Percentiles rank a stretch among this genome's conserved stretches.
Evolutionary conservation across 2,888 invertebrate genomes (phyloP).

Genomic region (Coelinius sp.): DNA sequence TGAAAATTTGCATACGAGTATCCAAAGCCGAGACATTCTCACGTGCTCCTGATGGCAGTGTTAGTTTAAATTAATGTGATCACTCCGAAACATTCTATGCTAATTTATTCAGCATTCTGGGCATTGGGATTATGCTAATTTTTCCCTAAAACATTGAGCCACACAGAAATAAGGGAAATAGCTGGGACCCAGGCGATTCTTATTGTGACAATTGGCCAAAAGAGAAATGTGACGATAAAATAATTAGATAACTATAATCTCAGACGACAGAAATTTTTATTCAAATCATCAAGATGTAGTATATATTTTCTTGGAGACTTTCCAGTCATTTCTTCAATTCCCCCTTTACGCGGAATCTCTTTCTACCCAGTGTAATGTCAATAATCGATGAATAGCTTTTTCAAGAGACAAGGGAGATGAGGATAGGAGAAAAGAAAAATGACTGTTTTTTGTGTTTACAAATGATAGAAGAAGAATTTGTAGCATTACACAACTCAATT

Average conservation of each 20-base stretch:
- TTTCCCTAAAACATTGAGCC: neutral
- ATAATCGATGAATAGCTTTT: constrained; percentile 9
- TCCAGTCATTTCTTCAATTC: no score
- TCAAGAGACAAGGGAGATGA: no score
- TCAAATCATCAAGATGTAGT: no score
- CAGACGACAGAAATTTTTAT: no score
- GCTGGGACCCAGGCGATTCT: neutral
- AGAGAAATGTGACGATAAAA: neutral
- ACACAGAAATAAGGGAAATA: neutral
- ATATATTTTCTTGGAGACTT: no score
- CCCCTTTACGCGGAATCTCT: no score
- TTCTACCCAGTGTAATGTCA: neutral
- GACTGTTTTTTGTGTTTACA: neutral
- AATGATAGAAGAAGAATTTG: neutral
- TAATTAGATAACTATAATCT: no score
- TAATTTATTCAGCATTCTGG: constrained; percentile 9
- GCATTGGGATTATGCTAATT: neutral
- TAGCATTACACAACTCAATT: constrained; percentile 25
- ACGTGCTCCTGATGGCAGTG: constrained; percentile 30
- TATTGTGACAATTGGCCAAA: neutral
- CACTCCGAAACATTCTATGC: constrained; percentile 26
- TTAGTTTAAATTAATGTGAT: constrained; percentile 34
- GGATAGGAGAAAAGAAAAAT: neutral
- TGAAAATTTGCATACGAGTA: constrained; percentile 30
- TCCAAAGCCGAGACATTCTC: constrained; percentile 35